These are phyloP conservation scores for Masnerella sp. DNA, from an alignment of 2,888 invertebrate genomes.

Conservation along the genomic window DNA sequence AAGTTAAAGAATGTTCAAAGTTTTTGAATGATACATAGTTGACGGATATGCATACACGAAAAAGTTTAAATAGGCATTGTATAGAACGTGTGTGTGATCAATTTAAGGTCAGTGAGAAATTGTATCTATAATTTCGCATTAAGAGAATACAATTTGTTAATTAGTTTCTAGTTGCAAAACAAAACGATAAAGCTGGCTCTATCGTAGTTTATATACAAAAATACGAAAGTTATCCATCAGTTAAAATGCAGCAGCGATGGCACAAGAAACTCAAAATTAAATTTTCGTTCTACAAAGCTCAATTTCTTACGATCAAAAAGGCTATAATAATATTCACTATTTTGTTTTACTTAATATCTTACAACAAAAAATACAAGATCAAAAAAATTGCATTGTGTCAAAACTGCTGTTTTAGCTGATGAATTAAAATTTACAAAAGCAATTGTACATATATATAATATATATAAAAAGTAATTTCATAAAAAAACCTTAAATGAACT, in stretches of 20 bases:
- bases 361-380: too few relatives aligned
- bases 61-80: constrained; percentile 61
- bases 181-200: constrained; percentile 75
- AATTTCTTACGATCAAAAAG: too few relatives aligned
- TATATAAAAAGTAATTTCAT: constrained; percentile 27
- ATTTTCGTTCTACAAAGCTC: not conserved
- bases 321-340: too few relatives aligned
- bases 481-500: constrained; percentile 6
- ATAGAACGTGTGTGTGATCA: constrained; percentile 28
- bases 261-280: constrained; percentile 1
- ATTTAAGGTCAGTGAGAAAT: constrained; percentile 19
- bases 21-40: constrained; percentile 60
- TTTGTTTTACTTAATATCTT: too few relatives aligned
- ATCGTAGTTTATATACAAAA: constrained; percentile 71
- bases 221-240: constrained; percentile 63
- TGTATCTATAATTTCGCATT: constrained; percentile 32
- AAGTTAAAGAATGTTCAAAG: too few relatives aligned
- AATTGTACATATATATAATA: constrained; percentile 38
- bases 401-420: constrained; percentile 32
- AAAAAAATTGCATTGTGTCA: not conserved
- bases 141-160: constrained; percentile 68
- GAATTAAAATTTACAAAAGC: constrained; percentile 23
- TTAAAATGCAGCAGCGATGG: constrained; percentile 41
- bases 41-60: constrained; percentile 51
- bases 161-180: constrained; percentile 69